Evolutionary conservation across 2,113 vertebrate species (phyloP).

Genomic region (Uropsilus gracilis): DNA sequence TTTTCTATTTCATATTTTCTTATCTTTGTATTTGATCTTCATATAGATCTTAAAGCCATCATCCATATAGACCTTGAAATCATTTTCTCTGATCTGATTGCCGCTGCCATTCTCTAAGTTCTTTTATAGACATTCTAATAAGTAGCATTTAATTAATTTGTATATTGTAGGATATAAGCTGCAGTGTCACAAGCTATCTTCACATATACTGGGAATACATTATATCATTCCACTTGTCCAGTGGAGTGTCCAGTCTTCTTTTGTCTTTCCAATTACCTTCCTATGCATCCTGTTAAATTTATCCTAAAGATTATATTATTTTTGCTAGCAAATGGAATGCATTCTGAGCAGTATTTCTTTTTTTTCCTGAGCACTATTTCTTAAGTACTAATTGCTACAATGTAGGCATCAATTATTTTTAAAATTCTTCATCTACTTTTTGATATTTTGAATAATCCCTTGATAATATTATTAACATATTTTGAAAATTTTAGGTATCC

Average conservation of each 20-base stretch:
- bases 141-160: slow-evolving; percentile 50
- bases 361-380: neutral
- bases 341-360: too few species aligned
- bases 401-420: neutral
- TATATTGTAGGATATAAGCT: neutral
- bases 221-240: neutral
- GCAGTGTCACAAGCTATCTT: neutral
- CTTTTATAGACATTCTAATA: slow-evolving; percentile 3
- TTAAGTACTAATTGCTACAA: neutral
- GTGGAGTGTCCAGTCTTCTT: too few species aligned
- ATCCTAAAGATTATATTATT: slow-evolving; percentile 3
- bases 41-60: neutral
- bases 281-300: neutral
- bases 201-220: neutral
- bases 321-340: neutral
- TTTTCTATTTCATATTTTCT: neutral
- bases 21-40: slow-evolving; percentile 23
- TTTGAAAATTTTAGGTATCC: neutral
- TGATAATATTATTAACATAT: slow-evolving; percentile 2
- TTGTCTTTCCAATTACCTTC: neutral
- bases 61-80: slow-evolving; percentile 12
- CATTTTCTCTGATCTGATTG: neutral
- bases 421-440: neutral
- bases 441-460: neutral
- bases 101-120: neutral